Evolutionary conservation across 2,888 invertebrate genomes (phyloP), one percentile per base, ranked within the genome.

Genomic region (Noctua pronuba): DNA sequence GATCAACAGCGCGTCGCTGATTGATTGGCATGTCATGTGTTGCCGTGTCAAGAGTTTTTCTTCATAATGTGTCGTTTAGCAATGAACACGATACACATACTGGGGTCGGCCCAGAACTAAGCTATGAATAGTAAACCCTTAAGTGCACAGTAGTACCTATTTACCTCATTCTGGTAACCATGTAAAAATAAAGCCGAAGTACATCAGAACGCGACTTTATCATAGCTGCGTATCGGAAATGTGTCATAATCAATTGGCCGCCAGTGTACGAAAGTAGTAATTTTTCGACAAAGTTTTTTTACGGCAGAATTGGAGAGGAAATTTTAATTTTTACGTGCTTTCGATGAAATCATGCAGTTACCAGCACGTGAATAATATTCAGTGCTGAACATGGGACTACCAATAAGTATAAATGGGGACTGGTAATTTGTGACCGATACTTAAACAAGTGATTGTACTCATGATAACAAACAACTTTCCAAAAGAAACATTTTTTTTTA

Each of bases 161-260:
- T 35, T 0, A 21, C 1, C 8, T 8, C 7, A 49, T 49, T 21
- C 8, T 24, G 49, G 24, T 49, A 49, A n/a, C 11, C n/a, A 52
- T n/a, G 52, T 3, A 11, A n/a, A 52, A 52, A 24, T 52, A 24
- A 52, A 52, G 11, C 11, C 11, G 1, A 52, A n/a, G 11, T n/a
- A 35, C 16, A 60, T 66, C 41, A 44, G 28, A 38, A 21, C 8
- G 24, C n/a, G 38, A 64, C 4, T 75, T 55, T 68, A 68, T 58
- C 65, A 52, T 46, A 69, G 35, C 52, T 60, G 35, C 18, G 49
- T 71, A 68, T 68, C 62, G 46, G 46, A 81, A 55, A 70, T 64
- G 28, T 72, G 73, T 84, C 84, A 75, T 80, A 76, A 84, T 70
- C 71, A 80, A 84, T 84, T 73, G 76, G 68, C 73, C 73, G 35